A percentile compares a stretch with the other conserved stretches of the same genome.
Evolutionary conservation across 1,140 invertebrate species (phyloP).

Genomic region (Zophobas atratus): DNA sequence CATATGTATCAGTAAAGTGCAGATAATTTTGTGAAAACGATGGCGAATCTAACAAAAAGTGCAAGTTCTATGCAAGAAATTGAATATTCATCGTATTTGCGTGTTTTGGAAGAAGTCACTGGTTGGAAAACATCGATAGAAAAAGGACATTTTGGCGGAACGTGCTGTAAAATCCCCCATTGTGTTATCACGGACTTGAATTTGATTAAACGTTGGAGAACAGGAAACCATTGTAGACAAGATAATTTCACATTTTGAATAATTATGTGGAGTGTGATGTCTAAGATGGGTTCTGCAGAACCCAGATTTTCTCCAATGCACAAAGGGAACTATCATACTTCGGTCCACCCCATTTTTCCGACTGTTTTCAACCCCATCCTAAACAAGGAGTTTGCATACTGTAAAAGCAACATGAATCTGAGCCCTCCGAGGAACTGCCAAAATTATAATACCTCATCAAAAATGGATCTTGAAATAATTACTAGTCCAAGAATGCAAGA

Average conservation of each 20-base stretch:
- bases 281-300: not conserved
- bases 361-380: not conserved
- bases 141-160: conserved; percentile 18
- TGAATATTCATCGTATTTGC: conserved; percentile 9
- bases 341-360: not conserved
- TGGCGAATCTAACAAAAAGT: conserved; percentile 15
- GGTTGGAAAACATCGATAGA: conserved; percentile 13
- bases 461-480: not conserved
- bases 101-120: not conserved
- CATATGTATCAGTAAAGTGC: conserved; percentile 32
- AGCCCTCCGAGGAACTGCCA: not conserved
- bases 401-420: too few relatives aligned
- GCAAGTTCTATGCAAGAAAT: conserved; percentile 16
- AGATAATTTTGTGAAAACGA: conserved; percentile 6
- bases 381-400: not conserved
- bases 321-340: not conserved
- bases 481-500: not conserved
- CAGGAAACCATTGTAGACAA: not conserved
- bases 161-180: not conserved
- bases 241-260: not conserved
- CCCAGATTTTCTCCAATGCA: not conserved
- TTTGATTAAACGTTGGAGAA: conserved; percentile 2
- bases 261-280: not conserved
- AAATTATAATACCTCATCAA: not conserved
- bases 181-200: conserved; percentile 1